Evolutionary conservation across 2,797 vertebrate species (phyloP), one percentile per base, ranked within the genome.

Genomic region (Malacoctenus gilli): DNA sequence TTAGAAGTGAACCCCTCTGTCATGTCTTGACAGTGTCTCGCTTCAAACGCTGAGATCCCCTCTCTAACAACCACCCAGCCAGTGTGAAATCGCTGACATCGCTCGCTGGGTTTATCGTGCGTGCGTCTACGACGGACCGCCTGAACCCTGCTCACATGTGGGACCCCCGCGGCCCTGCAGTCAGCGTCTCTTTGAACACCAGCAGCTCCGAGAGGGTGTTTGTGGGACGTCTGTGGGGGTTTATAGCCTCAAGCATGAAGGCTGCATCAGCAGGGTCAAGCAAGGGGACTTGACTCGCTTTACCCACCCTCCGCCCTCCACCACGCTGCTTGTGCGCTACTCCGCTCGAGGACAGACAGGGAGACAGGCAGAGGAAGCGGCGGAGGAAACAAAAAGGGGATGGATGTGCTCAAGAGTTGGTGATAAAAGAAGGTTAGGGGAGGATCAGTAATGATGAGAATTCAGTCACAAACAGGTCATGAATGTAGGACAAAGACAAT

Each of bases 211-310:
- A 31, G 37, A 31, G 42, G 34, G 23, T 22, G 55, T 38, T 47
- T 32, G 7, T 12, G 15, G 20, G 11, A 19, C 14, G 51, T 56
- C 30, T 37, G 59, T 10, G 28, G 58, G 65, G 23, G 18, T 1
- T 10, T 30, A 23, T 44, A 35, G 70, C 70, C 76, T 35, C 25
- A 36, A 66, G 68, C 59, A 49, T 31, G 16, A 56, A 46, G 16
- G 64, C 64, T 55, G 22, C 37, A 56, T 58, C 68, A 50, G 60
- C 14, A 19, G 60, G 77, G 67, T 76, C 73, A 69, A 63, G 39
- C 11, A 54, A 51, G 64, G 51, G 28, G 54, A 74, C 67, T 67
- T 67, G 69, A 79, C 72, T 74, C 52, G 32, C 47, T 48, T 48
- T 47, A 25, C 8, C 11, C 7, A 35, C 8, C 18, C 5, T 4